Percentiles rank a stretch among this genome's conserved stretches.
These are phyloP conservation scores for Microplitis demolitor DNA, from an alignment of 1,140 invertebrate species.

Conservation along the genomic window DNA sequence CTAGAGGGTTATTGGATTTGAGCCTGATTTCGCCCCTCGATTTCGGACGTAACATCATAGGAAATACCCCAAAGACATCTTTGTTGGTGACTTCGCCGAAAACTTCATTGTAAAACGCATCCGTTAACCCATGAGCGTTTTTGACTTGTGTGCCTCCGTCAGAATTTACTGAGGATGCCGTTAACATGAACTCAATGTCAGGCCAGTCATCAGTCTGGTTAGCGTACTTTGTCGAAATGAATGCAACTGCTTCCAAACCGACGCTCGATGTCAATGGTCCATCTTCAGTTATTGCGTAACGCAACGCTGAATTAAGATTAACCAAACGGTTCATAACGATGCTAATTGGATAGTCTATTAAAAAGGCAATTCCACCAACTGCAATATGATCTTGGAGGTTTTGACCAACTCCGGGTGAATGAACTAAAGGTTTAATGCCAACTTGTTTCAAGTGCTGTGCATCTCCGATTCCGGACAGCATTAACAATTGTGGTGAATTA, in stretches of 20 bases:
- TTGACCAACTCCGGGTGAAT: conserved; percentile 76
- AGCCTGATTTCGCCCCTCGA: conserved; percentile 81
- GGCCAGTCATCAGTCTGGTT: conserved; percentile 85
- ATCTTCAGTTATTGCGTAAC: conserved; percentile 78
- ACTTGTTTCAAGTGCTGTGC: conserved; percentile 70
- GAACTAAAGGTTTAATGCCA: conserved; percentile 70
- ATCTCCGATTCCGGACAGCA: conserved; percentile 85
- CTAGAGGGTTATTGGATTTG: conserved; percentile 76
- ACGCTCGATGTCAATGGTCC: conserved; percentile 83
- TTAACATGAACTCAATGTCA: conserved; percentile 88
- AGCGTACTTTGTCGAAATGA: conserved; percentile 85
- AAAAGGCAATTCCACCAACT: conserved; percentile 77
- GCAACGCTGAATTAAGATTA: conserved; percentile 75
- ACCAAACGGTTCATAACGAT: conserved; percentile 76
- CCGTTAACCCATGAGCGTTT: conserved; percentile 76
- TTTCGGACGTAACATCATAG: conserved; percentile 86
- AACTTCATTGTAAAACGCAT: conserved; percentile 79
- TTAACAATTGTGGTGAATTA: conserved; percentile 78
- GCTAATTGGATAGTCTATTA: conserved; percentile 79
- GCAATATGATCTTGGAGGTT: conserved; percentile 88
- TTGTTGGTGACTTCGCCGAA: conserved; percentile 71
- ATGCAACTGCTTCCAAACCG: conserved; percentile 82
- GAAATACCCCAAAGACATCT: conserved; percentile 80
- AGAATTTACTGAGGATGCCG: conserved; percentile 77
- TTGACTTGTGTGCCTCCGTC: conserved; percentile 79